A percentile compares a stretch with the other conserved stretches of the same genome.
Conservation (phyloP, 2,888 invertebrate genomes). For the Anthoptus insignis region DNA sequence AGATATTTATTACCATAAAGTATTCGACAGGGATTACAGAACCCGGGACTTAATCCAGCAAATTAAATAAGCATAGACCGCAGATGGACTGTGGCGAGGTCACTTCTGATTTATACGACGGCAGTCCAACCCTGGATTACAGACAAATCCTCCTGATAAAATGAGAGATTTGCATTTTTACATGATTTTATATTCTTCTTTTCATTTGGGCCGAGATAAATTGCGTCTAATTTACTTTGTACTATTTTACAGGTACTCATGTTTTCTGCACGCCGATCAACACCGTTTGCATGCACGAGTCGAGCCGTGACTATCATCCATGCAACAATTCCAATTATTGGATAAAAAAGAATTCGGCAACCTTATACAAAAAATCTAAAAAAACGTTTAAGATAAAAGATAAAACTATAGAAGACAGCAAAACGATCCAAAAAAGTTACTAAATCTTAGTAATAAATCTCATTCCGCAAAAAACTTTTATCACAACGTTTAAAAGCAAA, state of each 20-base stretch:
- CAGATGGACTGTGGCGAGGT: conserved; percentile 54
- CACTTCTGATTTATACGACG: conserved; percentile 66
- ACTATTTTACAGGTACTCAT: too few relatives aligned
- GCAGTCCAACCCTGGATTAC: conserved; percentile 56
- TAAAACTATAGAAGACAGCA: neutral
- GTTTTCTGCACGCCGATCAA: too few relatives aligned
- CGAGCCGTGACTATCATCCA: too few relatives aligned
- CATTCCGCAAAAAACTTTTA: conserved; percentile 25
- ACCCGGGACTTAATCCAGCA: conserved; percentile 53
- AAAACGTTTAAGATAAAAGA: neutral
- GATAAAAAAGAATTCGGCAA: too few relatives aligned
- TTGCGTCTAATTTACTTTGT: too few relatives aligned
- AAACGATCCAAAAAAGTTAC: neutral
- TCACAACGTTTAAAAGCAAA: conserved; percentile 42
- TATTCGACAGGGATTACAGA: conserved; percentile 30
- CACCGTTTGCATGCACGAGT: too few relatives aligned
- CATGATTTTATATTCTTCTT: conserved; percentile 4
- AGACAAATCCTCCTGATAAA: conserved; percentile 48
- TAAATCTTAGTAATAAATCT: conserved; percentile 23
- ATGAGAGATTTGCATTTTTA: conserved; percentile 46
- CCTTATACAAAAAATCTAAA: too few relatives aligned
- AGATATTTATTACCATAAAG: conserved; percentile 23
- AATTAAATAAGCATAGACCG: conserved; percentile 67
- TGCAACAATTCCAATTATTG: too few relatives aligned
- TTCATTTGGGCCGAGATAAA: too few relatives aligned